Evolutionary conservation across 2,113 vertebrate genomes (phyloP).

Genomic region (Sinosuthora webbiana): DNA sequence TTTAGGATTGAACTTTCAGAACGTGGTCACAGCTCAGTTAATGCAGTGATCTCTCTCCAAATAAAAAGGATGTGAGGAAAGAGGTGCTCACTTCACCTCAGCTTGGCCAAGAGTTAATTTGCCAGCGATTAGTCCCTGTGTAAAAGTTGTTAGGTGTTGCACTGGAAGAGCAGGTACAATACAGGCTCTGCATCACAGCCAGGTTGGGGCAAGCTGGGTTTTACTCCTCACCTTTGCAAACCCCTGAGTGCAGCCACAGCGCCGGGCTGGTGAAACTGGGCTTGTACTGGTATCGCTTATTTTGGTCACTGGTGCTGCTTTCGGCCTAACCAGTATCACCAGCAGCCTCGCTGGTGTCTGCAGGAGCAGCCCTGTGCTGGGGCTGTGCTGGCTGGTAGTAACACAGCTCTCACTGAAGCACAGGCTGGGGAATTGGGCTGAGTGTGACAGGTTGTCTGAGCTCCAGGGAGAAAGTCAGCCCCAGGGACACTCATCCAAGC

Average conservation of each 20-base stretch:
- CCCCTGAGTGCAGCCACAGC: not conserved
- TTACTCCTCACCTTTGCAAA: not conserved
- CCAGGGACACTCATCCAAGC: not conserved
- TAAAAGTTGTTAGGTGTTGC: not conserved
- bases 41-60: not conserved
- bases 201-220: not conserved
- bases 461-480: not conserved
- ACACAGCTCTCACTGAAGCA: not conserved
- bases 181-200: not conserved
- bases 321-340: rapidly evolving
- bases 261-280: not conserved
- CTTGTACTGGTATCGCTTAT: not conserved
- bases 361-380: not conserved
- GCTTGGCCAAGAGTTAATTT: not conserved
- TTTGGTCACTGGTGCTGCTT: not conserved
- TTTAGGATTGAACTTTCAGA: not conserved
- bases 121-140: rapidly evolving
- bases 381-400: not conserved
- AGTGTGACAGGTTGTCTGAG: not conserved
- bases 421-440: not conserved
- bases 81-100: not conserved
- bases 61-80: not conserved
- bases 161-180: not conserved
- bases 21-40: not conserved
- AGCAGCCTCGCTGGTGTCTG: not conserved